Evolutionary conservation across 2,888 invertebrate species (phyloP).

Genomic region (Congeria kusceri): DNA sequence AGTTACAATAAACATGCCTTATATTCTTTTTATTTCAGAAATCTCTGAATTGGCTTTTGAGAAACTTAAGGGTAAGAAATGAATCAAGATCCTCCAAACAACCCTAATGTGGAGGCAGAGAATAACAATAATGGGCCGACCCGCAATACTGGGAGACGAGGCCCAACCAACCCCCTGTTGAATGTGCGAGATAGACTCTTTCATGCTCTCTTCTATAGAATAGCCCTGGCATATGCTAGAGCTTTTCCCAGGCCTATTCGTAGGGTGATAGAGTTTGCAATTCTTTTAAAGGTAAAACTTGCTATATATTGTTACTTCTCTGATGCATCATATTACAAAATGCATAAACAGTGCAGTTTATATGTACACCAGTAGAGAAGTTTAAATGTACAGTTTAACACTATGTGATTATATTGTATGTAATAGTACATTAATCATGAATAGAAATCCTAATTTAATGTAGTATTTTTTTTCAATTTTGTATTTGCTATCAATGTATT

Average conservation of each 20-base stretch:
- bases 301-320: constrained; percentile 1
- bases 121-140: constrained; percentile 61
- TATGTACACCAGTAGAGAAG: no score
- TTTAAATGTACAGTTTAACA: no score
- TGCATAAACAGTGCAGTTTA: no score
- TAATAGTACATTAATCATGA: no score
- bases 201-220: constrained; percentile 96
- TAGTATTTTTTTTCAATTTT: no score
- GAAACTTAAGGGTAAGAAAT: not conserved
- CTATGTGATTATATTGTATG: no score
- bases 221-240: constrained; percentile 95
- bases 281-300: constrained; percentile 90
- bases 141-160: constrained; percentile 54
- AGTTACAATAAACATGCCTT: no score
- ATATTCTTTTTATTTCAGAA: no score
- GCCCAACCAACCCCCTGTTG: constrained; percentile 80
- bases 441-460: no score
- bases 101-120: not conserved
- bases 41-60: no score
- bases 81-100: not conserved
- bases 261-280: constrained; percentile 93
- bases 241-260: constrained; percentile 93
- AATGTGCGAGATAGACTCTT: constrained; percentile 95
- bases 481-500: no score
- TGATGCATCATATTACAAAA: no score